These are phyloP conservation scores for Orthonychiurus folsomi DNA, from an alignment of 2,888 invertebrate genomes.

Conservation along the genomic window DNA sequence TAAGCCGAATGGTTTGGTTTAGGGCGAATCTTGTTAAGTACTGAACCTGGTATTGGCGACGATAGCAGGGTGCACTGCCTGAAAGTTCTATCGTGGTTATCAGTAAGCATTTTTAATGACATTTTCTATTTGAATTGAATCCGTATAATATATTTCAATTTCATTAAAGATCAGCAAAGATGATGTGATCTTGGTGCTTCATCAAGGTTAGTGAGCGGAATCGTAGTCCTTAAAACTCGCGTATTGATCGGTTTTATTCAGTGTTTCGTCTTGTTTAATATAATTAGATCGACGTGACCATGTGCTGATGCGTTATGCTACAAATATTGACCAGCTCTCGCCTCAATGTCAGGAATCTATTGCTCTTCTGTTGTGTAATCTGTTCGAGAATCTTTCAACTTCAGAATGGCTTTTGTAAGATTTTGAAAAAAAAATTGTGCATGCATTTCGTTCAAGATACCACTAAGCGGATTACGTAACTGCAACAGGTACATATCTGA, in stretches of 20 bases:
- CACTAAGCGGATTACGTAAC: too few relatives aligned
- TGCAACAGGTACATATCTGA: conserved; percentile 69
- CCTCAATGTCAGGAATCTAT: conserved; percentile 68
- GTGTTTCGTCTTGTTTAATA: neutral
- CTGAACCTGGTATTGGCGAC: conserved; percentile 41
- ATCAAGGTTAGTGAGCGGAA: conserved; percentile 90
- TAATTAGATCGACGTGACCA: conserved; percentile 50
- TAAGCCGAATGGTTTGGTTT: too few relatives aligned
- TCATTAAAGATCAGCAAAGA: conserved; percentile 53
- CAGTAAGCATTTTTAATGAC: conserved; percentile 46
- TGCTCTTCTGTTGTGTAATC: conserved; percentile 74
- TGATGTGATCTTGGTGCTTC: conserved; percentile 77
- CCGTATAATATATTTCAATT: conserved; percentile 31
- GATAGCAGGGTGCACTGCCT: conserved; percentile 58
- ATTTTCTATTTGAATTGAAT: conserved; percentile 15
- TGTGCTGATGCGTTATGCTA: conserved; percentile 77
- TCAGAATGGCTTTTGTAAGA: conserved; percentile 73
- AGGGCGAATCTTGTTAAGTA: conserved; percentile 35
- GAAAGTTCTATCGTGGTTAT: conserved; percentile 64
- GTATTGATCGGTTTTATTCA: neutral
- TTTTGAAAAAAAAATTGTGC: too few relatives aligned
- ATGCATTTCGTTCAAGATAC: conserved; percentile 2
- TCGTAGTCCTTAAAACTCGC: conserved; percentile 49
- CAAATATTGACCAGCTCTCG: conserved; percentile 64
- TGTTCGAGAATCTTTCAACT: conserved; percentile 78